These are phyloP conservation scores for Xestoiulus laeticollis DNA, from an alignment of 2,888 invertebrate species.

Conservation along the genomic window DNA sequence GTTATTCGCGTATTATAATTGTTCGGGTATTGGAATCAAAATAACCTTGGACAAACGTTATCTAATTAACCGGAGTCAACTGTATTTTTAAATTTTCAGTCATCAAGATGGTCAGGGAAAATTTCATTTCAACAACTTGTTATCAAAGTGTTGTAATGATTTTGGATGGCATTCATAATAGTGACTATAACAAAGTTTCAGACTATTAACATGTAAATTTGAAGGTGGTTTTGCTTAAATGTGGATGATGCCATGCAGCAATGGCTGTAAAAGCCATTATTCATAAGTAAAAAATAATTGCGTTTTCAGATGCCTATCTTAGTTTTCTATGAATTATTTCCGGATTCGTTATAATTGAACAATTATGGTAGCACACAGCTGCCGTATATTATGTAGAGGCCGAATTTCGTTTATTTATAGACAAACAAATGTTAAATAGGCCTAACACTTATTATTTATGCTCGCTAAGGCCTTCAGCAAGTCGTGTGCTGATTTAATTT, in stretches of 20 bases:
- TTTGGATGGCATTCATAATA: background rate
- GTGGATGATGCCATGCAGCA: background rate
- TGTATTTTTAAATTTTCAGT: too few species aligned
- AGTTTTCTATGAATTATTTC: background rate
- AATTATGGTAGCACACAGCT: background rate
- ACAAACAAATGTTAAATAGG: background rate
- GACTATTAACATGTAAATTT: background rate
- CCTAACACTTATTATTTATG: background rate
- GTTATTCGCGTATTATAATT: too few species aligned
- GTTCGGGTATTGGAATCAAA: too few species aligned
- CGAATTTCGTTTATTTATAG: background rate
- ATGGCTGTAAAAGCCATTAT: background rate
- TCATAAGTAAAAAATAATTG: conserved; percentile 12
- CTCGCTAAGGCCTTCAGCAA: background rate
- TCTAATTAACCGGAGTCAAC: too few species aligned
- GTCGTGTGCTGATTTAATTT: background rate
- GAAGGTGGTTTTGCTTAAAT: background rate
- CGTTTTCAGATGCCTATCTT: background rate
- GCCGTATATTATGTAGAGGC: background rate
- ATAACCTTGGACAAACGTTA: too few species aligned
- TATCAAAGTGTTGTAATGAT: too few species aligned
- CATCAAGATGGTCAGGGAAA: too few species aligned
- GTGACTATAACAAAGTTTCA: background rate
- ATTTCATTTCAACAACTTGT: too few species aligned
- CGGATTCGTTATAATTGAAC: background rate